These are phyloP conservation scores for Lithodes maja DNA, from an alignment of 2,888 invertebrate genomes.

Conservation along the genomic window DNA sequence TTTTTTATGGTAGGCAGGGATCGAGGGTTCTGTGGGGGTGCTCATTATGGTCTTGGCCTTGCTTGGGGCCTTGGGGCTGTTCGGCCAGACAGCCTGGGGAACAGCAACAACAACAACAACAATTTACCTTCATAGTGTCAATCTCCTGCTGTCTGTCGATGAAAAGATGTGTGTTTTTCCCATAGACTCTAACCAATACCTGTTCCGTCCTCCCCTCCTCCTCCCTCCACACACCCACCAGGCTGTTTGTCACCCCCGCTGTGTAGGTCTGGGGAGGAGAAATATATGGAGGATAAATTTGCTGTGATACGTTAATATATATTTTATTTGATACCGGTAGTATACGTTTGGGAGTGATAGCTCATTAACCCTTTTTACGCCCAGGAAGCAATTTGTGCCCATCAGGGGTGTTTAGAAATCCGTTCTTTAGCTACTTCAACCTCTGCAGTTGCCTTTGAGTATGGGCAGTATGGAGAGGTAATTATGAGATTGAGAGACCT, in stretches of 20 bases:
- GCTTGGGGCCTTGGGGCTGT: no score
- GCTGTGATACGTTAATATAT: no score
- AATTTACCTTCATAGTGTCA: conserved; percentile 69
- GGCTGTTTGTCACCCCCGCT: conserved; percentile 65
- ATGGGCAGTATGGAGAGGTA: conserved; percentile 1
- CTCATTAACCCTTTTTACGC: no score
- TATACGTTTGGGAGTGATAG: no score
- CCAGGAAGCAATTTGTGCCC: no score
- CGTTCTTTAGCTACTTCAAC: conserved; percentile 12
- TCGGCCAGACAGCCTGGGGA: no score
- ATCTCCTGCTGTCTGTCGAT: conserved; percentile 90
- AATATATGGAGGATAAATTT: neutral
- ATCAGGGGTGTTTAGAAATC: no score
- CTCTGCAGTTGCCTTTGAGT: neutral
- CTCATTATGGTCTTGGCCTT: no score
- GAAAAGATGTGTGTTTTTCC: conserved; percentile 92
- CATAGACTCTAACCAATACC: conserved; percentile 92
- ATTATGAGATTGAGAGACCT: neutral
- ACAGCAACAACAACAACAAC: no score
- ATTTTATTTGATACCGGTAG: no score
- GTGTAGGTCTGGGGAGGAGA: conserved; percentile 44
- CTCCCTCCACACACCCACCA: conserved; percentile 63
- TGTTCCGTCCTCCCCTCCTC: conserved; percentile 32
- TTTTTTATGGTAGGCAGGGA: no score
- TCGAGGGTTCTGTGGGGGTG: no score